Evolutionary conservation across 2,888 invertebrate genomes (phyloP), one percentile per base, ranked within the genome.

Genomic region (Masnerella sp.): DNA sequence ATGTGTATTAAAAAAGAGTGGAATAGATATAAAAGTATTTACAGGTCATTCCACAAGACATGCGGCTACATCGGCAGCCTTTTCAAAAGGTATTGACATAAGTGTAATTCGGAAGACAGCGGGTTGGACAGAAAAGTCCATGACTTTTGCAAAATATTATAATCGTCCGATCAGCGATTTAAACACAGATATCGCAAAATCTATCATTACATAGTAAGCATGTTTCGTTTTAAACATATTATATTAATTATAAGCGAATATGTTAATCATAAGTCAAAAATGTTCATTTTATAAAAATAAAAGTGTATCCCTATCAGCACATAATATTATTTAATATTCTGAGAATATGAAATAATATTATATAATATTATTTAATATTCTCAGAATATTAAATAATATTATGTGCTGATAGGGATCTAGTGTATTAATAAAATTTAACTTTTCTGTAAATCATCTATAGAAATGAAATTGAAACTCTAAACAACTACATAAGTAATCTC

Each of bases 381-480:
- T n/a, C n/a, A n/a, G n/a, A n/a, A n/a, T n/a, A n/a, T n/a, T n/a
- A n/a, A n/a, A n/a, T n/a, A n/a, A n/a, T n/a, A n/a, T n/a, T n/a
- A n/a, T n/a, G n/a, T n/a, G n/a, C n/a, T n/a, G n/a, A n/a, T n/a
- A n/a, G n/a, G n/a, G n/a, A n/a, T n/a, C n/a, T n/a, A n/a, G n/a
- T n/a, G n/a, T n/a, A n/a, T n/a, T n/a, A n/a, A n/a, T n/a, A n/a
- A n/a, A n/a, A n/a, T n/a, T n/a, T n/a, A n/a, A n/a, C n/a, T n/a
- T n/a, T n/a, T n/a, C n/a, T n/a, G n/a, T n/a, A n/a, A 43, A 7
- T 7, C n/a, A 32, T 11, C 32, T n/a, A 32, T 32, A 14, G 12
- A 32, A 51, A 64, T 52, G 34, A 64, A 64, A 64, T 64, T 51
- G 52, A 11, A 52, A 18, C 62, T 64, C 62, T 64, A 25, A 64